These are phyloP conservation scores for Sericinus montela DNA, from an alignment of 2,888 invertebrate genomes.

Conservation along the genomic window DNA sequence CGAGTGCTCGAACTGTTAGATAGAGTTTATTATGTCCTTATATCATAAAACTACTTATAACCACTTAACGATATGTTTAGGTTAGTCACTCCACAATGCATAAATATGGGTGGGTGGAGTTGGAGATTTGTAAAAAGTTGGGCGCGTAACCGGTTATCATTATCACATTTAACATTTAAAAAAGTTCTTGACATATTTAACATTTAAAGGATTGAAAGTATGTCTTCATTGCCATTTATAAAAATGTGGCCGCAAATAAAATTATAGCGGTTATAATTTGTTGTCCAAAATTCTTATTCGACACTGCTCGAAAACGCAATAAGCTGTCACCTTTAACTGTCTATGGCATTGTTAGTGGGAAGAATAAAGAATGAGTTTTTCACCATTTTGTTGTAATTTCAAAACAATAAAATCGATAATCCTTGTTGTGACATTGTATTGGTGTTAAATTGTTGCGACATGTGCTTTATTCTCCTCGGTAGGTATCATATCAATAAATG, in stretches of 20 bases:
- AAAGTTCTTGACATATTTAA: too few species aligned
- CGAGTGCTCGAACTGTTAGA: constrained; percentile 1
- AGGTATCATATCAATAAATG: neutral
- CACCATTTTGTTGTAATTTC: constrained; percentile 9
- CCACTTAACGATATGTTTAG: neutral
- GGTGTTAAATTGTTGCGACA: constrained; percentile 11
- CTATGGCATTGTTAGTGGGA: constrained; percentile 6
- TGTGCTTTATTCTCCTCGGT: constrained; percentile 6
- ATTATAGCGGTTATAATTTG: too few species aligned
- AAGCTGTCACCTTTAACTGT: constrained; percentile 3
- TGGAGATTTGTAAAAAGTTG: constrained; percentile 2
- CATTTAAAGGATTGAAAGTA: too few species aligned
- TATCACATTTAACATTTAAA: too few species aligned
- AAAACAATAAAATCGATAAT: constrained; percentile 12
- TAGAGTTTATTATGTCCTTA: constrained; percentile 3
- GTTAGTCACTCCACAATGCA: neutral
- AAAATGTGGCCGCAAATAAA: too few species aligned
- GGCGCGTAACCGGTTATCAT: neutral
- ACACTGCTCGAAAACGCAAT: too few species aligned
- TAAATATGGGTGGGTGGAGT: neutral
- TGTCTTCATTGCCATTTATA: too few species aligned
- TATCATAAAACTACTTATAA: constrained; percentile 1
- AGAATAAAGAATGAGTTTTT: constrained; percentile 8
- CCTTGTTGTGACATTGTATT: constrained; percentile 1
- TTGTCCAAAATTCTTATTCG: too few species aligned